Base-by-base conservation (phyloP, 2,797 vertebrate genomes). In the Poecilia picta region DNA sequence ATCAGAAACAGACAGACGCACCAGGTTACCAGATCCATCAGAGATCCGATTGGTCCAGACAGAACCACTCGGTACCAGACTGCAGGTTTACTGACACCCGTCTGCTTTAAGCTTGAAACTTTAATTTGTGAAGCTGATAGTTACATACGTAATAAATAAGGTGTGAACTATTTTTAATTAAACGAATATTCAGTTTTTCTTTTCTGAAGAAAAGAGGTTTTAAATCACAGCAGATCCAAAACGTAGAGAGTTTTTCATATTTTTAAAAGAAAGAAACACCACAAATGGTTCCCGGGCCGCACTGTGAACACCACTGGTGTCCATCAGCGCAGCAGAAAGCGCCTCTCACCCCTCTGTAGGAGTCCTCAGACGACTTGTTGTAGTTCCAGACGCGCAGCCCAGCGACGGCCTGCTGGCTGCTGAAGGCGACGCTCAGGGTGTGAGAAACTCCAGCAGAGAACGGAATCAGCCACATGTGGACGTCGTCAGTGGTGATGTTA, bases 301-400 rank as follows among this genome's bases (percentile, higher is more conserved):
- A n/a, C 2, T 57, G n/a, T 57, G 25, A 8, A n/a, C 53, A 57
- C 23, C 23, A 0, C 8, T 13, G 55, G 47, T 20, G 47, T 49
- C 18, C 47, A 49, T 49, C 47, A 49, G 47, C 6, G 6, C 47
- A 51, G 49, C 49, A 23, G 49, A 68, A n/a, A 41, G 11, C 10
- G 0, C 1, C 57, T 97, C 93, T 97, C 93, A 99, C 98, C 97
- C 98, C 98, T 95, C 98, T 96, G 88, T 97, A 99, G 1, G 98
- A 99, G 94, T 99, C 98, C 93, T 99, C 98, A 0, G 97, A 96
- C 79, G 98, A 98, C 94, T 99, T 99, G 95, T 99, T 99, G 93
- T 99, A 99, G 96, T 99, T 99, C 98, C 98, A 99, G 92, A 99
- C 94, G 39, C 98, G 97, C 83, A 99, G 96, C 70, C 98, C 98